phyloP scores from a whole-genome alignment of 2,797 vertebrate species.

The Halcyon leucocephala region DNA sequence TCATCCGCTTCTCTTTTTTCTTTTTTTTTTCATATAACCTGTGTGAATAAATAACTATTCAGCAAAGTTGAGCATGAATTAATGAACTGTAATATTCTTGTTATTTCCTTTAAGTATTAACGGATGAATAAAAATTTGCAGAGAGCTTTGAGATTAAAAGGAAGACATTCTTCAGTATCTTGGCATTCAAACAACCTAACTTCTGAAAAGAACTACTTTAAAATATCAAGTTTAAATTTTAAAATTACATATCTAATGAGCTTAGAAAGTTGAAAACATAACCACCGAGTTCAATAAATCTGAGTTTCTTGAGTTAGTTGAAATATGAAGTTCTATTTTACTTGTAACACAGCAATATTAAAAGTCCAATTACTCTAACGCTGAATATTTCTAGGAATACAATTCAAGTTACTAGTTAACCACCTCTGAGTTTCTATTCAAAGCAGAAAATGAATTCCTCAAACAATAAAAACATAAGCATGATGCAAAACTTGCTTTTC shows the following conservation, averaged over 20 bases:
- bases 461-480: conserved; percentile 53
- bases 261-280: conserved; percentile 50
- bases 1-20: neutral
- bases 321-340: conserved; percentile 50
- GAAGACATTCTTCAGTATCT: conserved; percentile 45
- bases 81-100: neutral
- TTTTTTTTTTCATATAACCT: neutral
- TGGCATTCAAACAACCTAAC: conserved; percentile 34
- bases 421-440: conserved; percentile 67
- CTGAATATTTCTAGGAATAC: conserved; percentile 60
- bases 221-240: conserved; percentile 33
- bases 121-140: neutral
- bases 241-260: conserved; percentile 31
- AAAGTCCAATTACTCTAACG: conserved; percentile 32
- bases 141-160: conserved; percentile 17
- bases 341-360: conserved; percentile 32
- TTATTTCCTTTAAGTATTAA: conserved; percentile 5
- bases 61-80: neutral
- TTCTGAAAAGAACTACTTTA: conserved; percentile 42
- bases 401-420: conserved; percentile 74
- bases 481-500: conserved; percentile 76
- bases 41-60: conserved; percentile 42
- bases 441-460: conserved; percentile 65
- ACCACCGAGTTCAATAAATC: neutral
- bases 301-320: conserved; percentile 13